These are phyloP conservation scores for Formica selysi DNA, from an alignment of 1,140 invertebrate genomes.

Conservation along the genomic window DNA sequence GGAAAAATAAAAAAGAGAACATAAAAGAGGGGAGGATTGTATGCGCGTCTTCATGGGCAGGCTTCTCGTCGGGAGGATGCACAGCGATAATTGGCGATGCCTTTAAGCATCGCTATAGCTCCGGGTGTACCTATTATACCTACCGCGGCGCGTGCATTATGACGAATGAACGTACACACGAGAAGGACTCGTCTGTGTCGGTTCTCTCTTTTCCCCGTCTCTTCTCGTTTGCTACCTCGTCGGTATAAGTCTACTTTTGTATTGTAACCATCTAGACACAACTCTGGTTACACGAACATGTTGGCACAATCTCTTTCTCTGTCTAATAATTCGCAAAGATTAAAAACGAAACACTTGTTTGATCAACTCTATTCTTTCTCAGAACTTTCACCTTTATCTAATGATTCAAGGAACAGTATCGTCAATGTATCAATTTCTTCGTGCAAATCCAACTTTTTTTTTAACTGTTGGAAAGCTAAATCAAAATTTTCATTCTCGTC, in stretches of 20 bases:
- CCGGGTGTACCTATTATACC: slow-evolving; percentile 66
- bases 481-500: not conserved
- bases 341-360: not conserved
- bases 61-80: slow-evolving; percentile 59
- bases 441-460: not conserved
- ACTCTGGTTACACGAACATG: not conserved
- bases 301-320: not conserved
- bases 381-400: not conserved
- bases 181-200: slow-evolving; percentile 10
- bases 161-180: slow-evolving; percentile 69
- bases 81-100: slow-evolving; percentile 73
- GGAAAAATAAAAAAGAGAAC: slow-evolving; percentile 19
- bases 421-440: too few species aligned
- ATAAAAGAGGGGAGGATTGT: not conserved
- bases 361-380: not conserved
- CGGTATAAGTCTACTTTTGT: slow-evolving; percentile 14
- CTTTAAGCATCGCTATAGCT: slow-evolving; percentile 60
- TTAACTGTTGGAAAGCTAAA: not conserved
- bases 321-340: not conserved
- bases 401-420: not conserved
- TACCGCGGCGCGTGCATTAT: slow-evolving; percentile 63
- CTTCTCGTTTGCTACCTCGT: not conserved
- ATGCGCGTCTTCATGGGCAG: slow-evolving; percentile 49
- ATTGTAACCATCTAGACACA: not conserved
- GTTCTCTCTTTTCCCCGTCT: slow-evolving; percentile 6